A percentile compares a stretch with the other conserved stretches of the same genome.
phyloP scores from a whole-genome alignment of 2,888 invertebrate species.

The Ophion obscuratus region DNA sequence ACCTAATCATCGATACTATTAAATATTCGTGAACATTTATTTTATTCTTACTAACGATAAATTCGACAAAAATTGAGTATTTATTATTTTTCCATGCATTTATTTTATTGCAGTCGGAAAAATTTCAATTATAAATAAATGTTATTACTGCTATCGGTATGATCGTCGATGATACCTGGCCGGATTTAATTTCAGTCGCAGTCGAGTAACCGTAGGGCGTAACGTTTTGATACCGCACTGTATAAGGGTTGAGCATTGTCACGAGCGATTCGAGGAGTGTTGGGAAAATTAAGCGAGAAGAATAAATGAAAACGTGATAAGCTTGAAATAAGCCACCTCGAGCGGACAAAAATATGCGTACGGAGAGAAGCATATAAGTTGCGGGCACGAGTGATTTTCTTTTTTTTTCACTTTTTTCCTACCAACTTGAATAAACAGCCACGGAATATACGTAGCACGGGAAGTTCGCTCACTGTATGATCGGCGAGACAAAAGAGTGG shows the following conservation, averaged over 20 bases:
- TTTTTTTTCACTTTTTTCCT: slow-evolving; percentile 44
- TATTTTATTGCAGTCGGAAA: no score
- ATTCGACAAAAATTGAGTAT: no score
- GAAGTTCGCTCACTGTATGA: slow-evolving; percentile 26
- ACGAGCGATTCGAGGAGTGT: not conserved
- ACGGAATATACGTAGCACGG: slow-evolving; percentile 1
- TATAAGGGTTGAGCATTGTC: not conserved
- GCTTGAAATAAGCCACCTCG: slow-evolving; percentile 22
- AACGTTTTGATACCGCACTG: no score
- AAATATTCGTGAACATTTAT: no score
- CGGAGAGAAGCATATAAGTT: slow-evolving; percentile 40
- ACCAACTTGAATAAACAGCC: slow-evolving; percentile 37
- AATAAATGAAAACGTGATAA: slow-evolving; percentile 34
- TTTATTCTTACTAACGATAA: no score
- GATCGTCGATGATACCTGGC: no score
- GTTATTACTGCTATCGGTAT: no score
- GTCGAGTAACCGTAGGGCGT: no score
- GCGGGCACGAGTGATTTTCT: slow-evolving; percentile 26
- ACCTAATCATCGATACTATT: no score
- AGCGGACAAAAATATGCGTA: slow-evolving; percentile 25
- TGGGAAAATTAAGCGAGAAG: slow-evolving; percentile 9
- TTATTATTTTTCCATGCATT: no score
- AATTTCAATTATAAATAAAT: no score
- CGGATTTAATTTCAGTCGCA: no score
- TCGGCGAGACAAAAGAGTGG: slow-evolving; percentile 63